Base-by-base conservation (phyloP, 2,113 vertebrate species). In the Toxotes chatareus region DNA sequence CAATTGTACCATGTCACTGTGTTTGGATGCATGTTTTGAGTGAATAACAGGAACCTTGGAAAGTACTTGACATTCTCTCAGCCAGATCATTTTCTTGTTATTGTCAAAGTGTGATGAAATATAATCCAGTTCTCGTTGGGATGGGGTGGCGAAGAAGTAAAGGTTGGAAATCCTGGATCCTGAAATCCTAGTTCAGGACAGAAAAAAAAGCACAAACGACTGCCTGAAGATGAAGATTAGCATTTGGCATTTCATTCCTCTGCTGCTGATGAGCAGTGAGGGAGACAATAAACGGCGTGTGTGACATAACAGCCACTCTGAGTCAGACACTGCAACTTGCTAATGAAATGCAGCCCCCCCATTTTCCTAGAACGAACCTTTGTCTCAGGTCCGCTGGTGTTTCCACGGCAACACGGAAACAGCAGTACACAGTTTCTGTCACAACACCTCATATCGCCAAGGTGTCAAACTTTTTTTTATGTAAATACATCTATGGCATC, bases 311-410 rank as follows among this genome's bases (percentile, higher is more conserved):
- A 64, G 53, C 51, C 36, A 2, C 51, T 69, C 53, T 57, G 62
- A 87, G 63, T 80, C 72, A 67, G 7, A 64, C 27, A 55, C 65
- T 63, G 55, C 42, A 68, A 46, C 71, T 23, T 71, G 60, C 64
- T 27, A 70, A 86, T 57, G 79, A 82, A 73, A 84, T 38, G 78
- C 71, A 2, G 74, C 11, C 62, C 44, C n/a, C 42, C 7, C 56
- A 61, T 79, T 76, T 32, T 68, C 49, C 53, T 38, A 79, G 85
- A 86, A 63, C 19, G 36, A 80, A 46, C 71, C 67, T 73, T 74
- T 86, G 80, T 64, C 49, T 75, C 27, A 16, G 38, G 42, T 5
- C 38, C 12, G 4, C 11, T 53, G 59, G 64, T 9, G 78, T 83
- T 83, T 31, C 80, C 62, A 73, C 65, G 7, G 74, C 67, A 84